These are phyloP conservation scores for Neomorphus geoffroyi DNA, from an alignment of 2,797 vertebrate genomes.

Conservation along the genomic window DNA sequence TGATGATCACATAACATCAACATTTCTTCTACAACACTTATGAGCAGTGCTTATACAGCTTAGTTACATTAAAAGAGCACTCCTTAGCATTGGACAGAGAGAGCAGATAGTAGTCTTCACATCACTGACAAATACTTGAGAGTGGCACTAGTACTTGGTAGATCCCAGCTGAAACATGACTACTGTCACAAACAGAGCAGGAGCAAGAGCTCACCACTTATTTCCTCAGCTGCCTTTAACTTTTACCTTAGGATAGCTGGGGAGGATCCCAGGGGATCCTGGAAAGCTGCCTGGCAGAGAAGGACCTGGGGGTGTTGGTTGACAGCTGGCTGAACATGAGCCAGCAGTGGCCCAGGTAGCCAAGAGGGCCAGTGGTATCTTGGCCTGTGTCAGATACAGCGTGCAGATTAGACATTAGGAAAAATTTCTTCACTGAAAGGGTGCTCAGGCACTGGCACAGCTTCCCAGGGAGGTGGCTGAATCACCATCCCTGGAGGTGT, in stretches of 20 bases:
- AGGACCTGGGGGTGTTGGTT: too few species aligned
- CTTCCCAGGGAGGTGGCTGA: too few species aligned
- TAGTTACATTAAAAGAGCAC: background rate
- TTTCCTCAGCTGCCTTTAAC: background rate
- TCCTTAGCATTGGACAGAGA: background rate
- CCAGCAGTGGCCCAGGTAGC: too few species aligned
- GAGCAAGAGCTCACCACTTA: background rate
- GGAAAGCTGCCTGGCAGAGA: too few species aligned
- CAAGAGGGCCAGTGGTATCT: too few species aligned
- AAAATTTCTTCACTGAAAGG: too few species aligned
- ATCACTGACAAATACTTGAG: background rate
- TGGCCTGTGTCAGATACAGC: too few species aligned
- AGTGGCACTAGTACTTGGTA: background rate
- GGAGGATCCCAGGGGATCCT: background rate
- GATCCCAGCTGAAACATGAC: background rate
- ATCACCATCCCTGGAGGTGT: too few species aligned
- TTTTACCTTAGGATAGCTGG: background rate
- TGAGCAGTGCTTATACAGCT: background rate
- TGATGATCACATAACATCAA: background rate
- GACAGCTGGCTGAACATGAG: too few species aligned
- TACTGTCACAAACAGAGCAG: background rate
- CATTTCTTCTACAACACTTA: background rate
- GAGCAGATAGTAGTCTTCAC: background rate
- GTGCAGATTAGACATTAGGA: too few species aligned
- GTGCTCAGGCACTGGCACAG: too few species aligned